Percentiles rank a stretch among this genome's conserved stretches.
phyloP scores from a whole-genome alignment of 2,888 invertebrate species.

The Drosophila mimetica region DNA sequence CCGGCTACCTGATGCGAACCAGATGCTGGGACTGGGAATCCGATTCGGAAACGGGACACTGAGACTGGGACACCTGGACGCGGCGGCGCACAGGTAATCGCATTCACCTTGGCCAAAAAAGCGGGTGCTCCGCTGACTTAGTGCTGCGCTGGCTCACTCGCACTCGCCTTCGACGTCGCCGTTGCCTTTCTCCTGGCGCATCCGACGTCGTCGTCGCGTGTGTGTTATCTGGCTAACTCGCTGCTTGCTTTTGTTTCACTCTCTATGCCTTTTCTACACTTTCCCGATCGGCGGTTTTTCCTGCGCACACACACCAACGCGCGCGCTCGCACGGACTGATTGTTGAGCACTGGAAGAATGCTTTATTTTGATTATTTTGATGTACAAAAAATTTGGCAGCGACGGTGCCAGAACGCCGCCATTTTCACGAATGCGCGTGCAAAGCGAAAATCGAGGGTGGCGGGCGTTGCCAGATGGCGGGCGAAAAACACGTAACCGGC shows the following conservation, averaged over 20 bases:
- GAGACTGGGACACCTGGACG: neutral
- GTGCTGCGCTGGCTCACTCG: constrained; percentile 66
- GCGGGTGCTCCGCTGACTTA: constrained; percentile 73
- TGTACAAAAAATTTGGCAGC: constrained; percentile 84
- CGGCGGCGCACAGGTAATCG: constrained; percentile 39
- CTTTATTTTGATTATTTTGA: constrained; percentile 84
- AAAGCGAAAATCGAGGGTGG: constrained; percentile 58
- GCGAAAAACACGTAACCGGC: neutral
- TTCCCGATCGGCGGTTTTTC: constrained; percentile 22
- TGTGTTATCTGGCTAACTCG: constrained; percentile 51
- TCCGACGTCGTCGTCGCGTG: constrained; percentile 51
- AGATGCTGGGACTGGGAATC: neutral
- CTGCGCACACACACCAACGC: constrained; percentile 58
- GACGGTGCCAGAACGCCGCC: constrained; percentile 82
- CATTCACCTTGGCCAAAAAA: constrained; percentile 61
- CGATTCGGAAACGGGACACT: too few species aligned
- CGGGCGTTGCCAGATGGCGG: constrained; percentile 57
- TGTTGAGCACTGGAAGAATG: constrained; percentile 80
- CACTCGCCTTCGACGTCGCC: constrained; percentile 26
- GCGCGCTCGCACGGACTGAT: constrained; percentile 53
- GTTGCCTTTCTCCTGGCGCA: constrained; percentile 41
- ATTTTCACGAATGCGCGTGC: constrained; percentile 83
- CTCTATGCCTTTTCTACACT: constrained; percentile 15
- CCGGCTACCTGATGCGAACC: constrained; percentile 49
- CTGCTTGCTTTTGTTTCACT: constrained; percentile 25